Evolutionary conservation across 92 coral and sea anemone genomes (phyloP), one percentile per base, ranked within the genome.

Genomic region (Epizoanthus scotinus): DNA sequence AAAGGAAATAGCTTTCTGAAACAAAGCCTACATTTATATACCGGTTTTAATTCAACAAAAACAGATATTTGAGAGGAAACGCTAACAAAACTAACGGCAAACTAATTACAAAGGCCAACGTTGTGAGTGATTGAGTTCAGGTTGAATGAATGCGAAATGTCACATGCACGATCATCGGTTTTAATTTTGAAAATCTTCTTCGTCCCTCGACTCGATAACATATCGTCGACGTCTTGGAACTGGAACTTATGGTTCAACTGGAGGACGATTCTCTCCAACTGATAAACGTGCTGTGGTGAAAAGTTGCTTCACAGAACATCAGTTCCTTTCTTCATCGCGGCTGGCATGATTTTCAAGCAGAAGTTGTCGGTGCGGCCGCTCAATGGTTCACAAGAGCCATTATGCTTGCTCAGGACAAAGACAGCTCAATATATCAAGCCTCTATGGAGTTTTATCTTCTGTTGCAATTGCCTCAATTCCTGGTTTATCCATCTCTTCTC

Each of bases 351-450:
- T 15, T 67, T 26, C 36, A 38, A 27, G 54, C 13, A 25, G 38
- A 67, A n/a, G 36, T 29, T 25, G 36, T 44, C 18, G 73, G 25
- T 19, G 25, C 73, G 26, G 54, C 27, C 26, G 54, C 56, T 68
- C 73, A 68, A 68, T 56, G 56, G 18, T 70, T 28, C 77, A 70
- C 27, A 60, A 70, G 60, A 70, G 77, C 29, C 31, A 70, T 9
- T 20, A 21, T 49, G 36, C 77, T 47, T 47, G 77, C 29, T 70
- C 77, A 49, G 10, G 73, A 40, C 73, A 68, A 38, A 36, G 40
- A 68, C 29, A n/a, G n/a, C n/a, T n/a, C n/a, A n/a, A n/a, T n/a
- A 66, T 66, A 66, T 66, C 71, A 66, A 66, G 71, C 71, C 71
- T 66, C 71, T 66, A 29, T 10, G 50, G 71, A 66, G 71, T 66